Conservation (phyloP, 2,888 invertebrate species). For the Tillus elongatus region DNA sequence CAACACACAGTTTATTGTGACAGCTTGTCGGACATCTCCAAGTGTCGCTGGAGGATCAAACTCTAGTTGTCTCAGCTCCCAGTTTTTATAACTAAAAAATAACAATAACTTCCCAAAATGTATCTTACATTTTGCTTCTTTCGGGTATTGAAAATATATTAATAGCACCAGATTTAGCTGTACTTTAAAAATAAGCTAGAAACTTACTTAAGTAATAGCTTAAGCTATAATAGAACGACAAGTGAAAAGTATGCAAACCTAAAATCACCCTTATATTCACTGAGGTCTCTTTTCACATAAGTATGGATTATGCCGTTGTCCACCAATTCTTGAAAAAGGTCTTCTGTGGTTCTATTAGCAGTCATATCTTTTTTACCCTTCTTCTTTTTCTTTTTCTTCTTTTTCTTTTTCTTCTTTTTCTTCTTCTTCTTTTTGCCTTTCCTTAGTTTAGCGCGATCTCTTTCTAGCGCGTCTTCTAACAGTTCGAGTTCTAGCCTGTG, state of each 20-base stretch:
- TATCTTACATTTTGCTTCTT: too few relatives aligned
- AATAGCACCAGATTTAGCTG: too few relatives aligned
- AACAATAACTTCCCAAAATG: too few relatives aligned
- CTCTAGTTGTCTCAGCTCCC: constrained; percentile 22
- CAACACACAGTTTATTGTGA: constrained; percentile 53
- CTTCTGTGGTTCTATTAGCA: constrained; percentile 50
- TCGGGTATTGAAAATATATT: too few relatives aligned
- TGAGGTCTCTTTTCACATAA: constrained; percentile 50
- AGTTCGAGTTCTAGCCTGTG: constrained; percentile 22
- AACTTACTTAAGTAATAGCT: constrained; percentile 15
- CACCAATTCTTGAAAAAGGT: constrained; percentile 64
- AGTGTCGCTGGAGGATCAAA: constrained; percentile 47
- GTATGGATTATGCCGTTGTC: constrained; percentile 59
- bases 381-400: constrained; percentile 29
- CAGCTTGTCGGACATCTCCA: constrained; percentile 52
- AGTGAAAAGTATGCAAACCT: too few relatives aligned
- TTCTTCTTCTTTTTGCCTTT: constrained; percentile 30
- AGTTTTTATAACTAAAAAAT: constrained; percentile 18
- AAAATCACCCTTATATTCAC: constrained; percentile 63
- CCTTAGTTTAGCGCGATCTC: constrained; percentile 18
- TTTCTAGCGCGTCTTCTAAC: constrained; percentile 20
- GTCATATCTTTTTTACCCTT: constrained; percentile 55
- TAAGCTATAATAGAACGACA: constrained; percentile 42
- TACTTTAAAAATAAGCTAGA: too few relatives aligned
- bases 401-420: constrained; percentile 30